Evolutionary conservation across 2,888 invertebrate genomes (phyloP).

Genomic region (Ophion slaviceki): DNA sequence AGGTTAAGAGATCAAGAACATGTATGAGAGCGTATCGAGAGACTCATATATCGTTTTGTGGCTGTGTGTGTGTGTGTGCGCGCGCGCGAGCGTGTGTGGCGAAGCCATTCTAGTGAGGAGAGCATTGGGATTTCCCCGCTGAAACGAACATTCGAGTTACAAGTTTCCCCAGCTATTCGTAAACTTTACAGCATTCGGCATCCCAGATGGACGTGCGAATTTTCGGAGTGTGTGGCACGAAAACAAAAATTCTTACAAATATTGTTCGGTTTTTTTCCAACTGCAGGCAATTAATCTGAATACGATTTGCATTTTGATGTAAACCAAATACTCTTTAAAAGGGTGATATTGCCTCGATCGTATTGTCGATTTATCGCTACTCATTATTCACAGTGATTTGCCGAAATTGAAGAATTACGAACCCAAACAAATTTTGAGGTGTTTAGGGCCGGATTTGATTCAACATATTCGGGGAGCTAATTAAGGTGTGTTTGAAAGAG

Average conservation of each 20-base stretch:
- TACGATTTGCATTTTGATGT: too few species aligned
- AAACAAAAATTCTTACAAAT: too few species aligned
- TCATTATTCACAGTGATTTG: neutral
- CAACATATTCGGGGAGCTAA: too few species aligned
- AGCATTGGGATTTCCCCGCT: constrained; percentile 55
- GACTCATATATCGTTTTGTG: neutral
- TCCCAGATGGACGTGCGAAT: neutral
- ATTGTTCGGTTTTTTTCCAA: neutral
- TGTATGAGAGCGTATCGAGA: neutral
- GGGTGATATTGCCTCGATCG: neutral
- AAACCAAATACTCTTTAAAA: neutral
- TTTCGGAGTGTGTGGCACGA: neutral
- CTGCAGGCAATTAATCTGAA: neutral
- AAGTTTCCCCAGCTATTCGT: constrained; percentile 21
- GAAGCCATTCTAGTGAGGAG: constrained; percentile 24
- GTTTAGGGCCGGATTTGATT: too few species aligned
- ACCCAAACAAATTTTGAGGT: too few species aligned
- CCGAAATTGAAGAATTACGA: too few species aligned
- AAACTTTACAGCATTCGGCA: constrained; percentile 13
- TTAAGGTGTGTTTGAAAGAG: too few species aligned
- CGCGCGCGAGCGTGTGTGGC: neutral
- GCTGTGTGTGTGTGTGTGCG: neutral
- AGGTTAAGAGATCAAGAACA: neutral
- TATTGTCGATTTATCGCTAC: neutral
- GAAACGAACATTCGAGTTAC: constrained; percentile 27